Evolutionary conservation across 2,797 vertebrate species (phyloP).

Genomic region (Borostomias antarcticus): DNA sequence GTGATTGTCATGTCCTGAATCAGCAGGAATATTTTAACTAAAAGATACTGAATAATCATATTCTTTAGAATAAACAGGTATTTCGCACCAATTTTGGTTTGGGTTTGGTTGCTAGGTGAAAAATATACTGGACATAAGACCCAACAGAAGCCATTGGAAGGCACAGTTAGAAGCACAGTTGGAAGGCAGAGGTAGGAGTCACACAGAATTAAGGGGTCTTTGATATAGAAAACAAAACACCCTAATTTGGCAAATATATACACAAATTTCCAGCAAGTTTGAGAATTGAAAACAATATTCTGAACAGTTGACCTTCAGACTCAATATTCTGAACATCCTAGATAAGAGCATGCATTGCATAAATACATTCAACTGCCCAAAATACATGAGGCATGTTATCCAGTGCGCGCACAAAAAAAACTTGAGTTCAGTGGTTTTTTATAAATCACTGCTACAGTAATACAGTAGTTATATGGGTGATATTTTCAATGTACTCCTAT

Average conservation of each 20-base stretch:
- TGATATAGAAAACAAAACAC: constrained; percentile 25
- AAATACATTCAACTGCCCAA: constrained; percentile 24
- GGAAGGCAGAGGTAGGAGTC: constrained; percentile 27
- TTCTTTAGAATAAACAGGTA: background rate
- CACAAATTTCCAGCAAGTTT: constrained; percentile 16
- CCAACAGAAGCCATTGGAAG: constrained; percentile 17
- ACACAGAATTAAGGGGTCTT: constrained; percentile 21
- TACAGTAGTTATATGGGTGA: constrained; percentile 53
- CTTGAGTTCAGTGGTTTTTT: constrained; percentile 56
- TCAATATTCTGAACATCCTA: constrained; percentile 23
- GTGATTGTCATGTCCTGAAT: background rate
- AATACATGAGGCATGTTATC: constrained; percentile 27
- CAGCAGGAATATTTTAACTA: too few relatives aligned
- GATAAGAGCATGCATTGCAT: constrained; percentile 12
- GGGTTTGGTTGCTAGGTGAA: background rate
- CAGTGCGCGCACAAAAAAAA: constrained; percentile 52
- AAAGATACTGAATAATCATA: background rate
- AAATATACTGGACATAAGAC: background rate
- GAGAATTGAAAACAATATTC: constrained; percentile 14
- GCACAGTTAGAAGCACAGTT: constrained; percentile 4
- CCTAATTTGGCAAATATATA: constrained; percentile 14
- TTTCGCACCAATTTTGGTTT: background rate
- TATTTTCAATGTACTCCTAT: constrained; percentile 4
- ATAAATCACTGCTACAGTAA: constrained; percentile 24
- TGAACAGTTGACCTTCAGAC: constrained; percentile 9